A percentile compares a stretch with the other conserved stretches of the same genome.
These are phyloP conservation scores for Amazona vittata DNA, from an alignment of 2,113 vertebrate species.

Conservation along the genomic window DNA sequence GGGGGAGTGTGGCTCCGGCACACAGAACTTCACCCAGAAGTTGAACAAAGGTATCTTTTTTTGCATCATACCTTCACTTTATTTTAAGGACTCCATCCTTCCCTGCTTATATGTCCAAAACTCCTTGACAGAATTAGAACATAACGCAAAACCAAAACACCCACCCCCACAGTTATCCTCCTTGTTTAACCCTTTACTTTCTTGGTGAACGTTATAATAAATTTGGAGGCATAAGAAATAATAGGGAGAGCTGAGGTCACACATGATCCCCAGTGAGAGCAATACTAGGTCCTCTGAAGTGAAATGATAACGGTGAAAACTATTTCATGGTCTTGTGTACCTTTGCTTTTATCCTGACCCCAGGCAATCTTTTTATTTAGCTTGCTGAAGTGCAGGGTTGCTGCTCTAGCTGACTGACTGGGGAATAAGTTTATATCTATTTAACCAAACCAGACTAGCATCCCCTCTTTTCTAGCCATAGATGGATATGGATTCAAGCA, in stretches of 20 bases:
- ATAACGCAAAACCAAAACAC: not conserved
- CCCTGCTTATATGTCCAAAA: not conserved
- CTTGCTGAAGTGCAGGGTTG: slow-evolving; percentile 52
- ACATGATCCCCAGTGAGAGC: not conserved
- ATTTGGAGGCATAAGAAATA: not conserved
- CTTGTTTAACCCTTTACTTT: slow-evolving; percentile 43
- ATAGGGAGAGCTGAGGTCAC: slow-evolving; percentile 36
- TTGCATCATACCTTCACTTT: not conserved
- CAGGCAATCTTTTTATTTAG: slow-evolving; percentile 66
- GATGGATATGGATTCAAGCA: slow-evolving; percentile 54
- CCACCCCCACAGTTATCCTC: not conserved
- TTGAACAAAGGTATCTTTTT: not conserved
- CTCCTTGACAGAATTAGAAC: slow-evolving; percentile 13
- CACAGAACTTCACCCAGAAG: not conserved
- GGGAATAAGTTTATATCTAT: slow-evolving; percentile 48
- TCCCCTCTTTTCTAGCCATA: not conserved
- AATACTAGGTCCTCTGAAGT: slow-evolving; percentile 14
- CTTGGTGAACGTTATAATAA: not conserved
- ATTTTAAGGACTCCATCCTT: not conserved
- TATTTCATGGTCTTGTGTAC: slow-evolving; percentile 52
- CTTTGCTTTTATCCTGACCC: slow-evolving; percentile 67
- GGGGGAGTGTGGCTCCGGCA: not conserved
- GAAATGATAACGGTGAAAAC: slow-evolving; percentile 23
- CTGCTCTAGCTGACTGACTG: slow-evolving; percentile 45
- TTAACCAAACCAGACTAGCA: slow-evolving; percentile 50